Percentiles rank a stretch among this genome's conserved stretches.
Evolutionary conservation across 2,888 invertebrate species (phyloP).

Genomic region (Theodoxus fluviatilis): DNA sequence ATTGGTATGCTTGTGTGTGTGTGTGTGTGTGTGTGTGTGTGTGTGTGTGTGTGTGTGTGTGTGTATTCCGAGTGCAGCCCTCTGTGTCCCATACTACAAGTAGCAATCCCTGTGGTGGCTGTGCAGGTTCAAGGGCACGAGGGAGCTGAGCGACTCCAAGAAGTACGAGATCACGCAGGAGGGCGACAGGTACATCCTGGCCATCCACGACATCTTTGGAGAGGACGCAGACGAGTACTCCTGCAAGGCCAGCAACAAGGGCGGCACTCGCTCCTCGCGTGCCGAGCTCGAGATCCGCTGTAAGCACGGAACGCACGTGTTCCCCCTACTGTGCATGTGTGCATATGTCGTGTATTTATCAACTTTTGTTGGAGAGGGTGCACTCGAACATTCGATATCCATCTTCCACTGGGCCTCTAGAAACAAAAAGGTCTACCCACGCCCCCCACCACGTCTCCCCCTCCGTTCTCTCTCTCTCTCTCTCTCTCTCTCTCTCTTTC

Average conservation of each 20-base stretch:
- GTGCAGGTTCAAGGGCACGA: conserved; percentile 88
- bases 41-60: no score
- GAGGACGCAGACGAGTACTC: conserved; percentile 99
- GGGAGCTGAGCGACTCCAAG: conserved; percentile 90
- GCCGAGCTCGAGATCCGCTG: conserved; percentile 96
- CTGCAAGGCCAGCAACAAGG: conserved; percentile 92
- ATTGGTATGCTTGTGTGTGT: no score
- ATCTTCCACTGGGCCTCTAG: no score
- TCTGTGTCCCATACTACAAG: not conserved
- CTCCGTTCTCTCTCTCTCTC: no score
- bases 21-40: no score
- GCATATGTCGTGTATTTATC: not conserved
- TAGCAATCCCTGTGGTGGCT: not conserved
- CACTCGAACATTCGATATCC: no score
- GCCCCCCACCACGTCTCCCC: no score
- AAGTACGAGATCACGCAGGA: conserved; percentile 92
- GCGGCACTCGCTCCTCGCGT: conserved; percentile 92
- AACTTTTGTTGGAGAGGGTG: no score
- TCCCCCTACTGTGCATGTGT: not conserved
- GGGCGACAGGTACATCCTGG: conserved; percentile 82
- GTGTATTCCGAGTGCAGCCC: not conserved
- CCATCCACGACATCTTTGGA: conserved; percentile 91
- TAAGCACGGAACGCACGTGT: conserved; percentile 74
- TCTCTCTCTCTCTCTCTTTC: no score
- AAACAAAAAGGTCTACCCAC: no score